These are phyloP conservation scores for Neolamprologus hecqui DNA, from an alignment of 2,113 vertebrate genomes.

Conservation along the genomic window DNA sequence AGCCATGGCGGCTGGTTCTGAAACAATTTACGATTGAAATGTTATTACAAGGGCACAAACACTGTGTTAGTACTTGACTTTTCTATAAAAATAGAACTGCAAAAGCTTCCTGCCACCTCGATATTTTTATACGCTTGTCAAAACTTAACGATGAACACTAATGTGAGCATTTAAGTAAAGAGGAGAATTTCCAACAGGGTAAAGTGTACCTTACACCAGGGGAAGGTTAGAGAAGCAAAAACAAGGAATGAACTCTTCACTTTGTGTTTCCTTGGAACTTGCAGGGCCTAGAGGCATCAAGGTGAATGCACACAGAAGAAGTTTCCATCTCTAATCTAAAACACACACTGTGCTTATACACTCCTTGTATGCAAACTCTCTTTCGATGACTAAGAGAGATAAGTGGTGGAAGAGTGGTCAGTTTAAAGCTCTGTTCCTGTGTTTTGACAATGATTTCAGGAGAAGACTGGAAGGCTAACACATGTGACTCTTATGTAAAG, in stretches of 20 bases:
- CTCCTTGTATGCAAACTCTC: neutral
- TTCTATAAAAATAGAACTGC: neutral
- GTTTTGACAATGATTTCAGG: neutral
- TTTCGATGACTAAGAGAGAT: neutral
- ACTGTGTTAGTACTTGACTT: neutral
- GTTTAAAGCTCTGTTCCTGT: neutral
- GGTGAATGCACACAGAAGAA: conserved; percentile 48
- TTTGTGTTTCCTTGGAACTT: neutral
- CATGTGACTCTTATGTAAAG: neutral
- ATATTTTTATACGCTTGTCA: neutral
- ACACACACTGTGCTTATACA: conserved; percentile 15
- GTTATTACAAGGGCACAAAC: conserved; percentile 2
- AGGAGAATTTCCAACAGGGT: neutral
- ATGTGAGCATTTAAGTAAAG: neutral
- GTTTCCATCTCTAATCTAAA: conserved; percentile 57
- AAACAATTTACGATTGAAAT: conserved; percentile 31
- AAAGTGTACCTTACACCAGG: neutral
- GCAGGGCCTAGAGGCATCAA: conserved; percentile 27
- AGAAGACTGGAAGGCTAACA: neutral
- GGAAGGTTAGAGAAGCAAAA: neutral
- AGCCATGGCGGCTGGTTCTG: conserved; percentile 19
- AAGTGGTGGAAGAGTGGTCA: neutral
- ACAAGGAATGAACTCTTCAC: neutral
- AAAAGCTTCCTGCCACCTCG: neutral
- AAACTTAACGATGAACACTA: neutral